Percentiles rank a stretch among this genome's conserved stretches.
These are phyloP conservation scores for Trichopoda pennipes DNA, from an alignment of 2,888 invertebrate genomes.

Conservation along the genomic window DNA sequence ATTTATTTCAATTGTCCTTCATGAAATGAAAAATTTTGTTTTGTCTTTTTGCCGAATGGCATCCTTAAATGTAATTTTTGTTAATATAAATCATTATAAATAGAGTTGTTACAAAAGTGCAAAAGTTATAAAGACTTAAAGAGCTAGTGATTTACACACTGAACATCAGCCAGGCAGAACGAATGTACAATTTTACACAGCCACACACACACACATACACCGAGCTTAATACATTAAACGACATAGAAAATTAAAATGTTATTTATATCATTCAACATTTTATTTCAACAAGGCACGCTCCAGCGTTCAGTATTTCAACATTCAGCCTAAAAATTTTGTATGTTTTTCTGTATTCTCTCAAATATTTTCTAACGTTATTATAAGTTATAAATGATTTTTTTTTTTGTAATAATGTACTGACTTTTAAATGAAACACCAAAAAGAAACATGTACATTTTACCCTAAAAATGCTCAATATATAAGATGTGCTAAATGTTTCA, in stretches of 20 bases:
- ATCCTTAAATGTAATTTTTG: constrained; percentile 25
- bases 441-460: constrained; percentile 1
- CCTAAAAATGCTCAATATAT: constrained; percentile 31
- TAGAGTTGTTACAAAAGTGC: constrained; percentile 46
- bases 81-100: constrained; percentile 55
- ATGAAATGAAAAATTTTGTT: neutral
- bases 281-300: neutral
- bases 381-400: constrained; percentile 25
- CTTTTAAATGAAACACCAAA: constrained; percentile 30
- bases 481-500: constrained; percentile 57
- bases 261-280: neutral
- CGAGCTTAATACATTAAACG: neutral
- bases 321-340: constrained; percentile 38
- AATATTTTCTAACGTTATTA: constrained; percentile 8
- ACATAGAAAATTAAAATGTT: neutral
- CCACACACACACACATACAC: neutral
- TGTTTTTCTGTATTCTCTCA: constrained; percentile 6
- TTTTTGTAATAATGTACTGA: constrained; percentile 30
- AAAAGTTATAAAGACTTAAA: constrained; percentile 30
- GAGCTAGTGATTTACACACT: constrained; percentile 43
- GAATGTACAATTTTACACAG: no score
- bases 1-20: constrained; percentile 18
- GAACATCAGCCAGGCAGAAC: constrained; percentile 1
- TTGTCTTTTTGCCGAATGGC: neutral
- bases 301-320: constrained; percentile 24